Base-by-base conservation (phyloP, 2,113 vertebrate species). In the Trichechus manatus region DNA sequence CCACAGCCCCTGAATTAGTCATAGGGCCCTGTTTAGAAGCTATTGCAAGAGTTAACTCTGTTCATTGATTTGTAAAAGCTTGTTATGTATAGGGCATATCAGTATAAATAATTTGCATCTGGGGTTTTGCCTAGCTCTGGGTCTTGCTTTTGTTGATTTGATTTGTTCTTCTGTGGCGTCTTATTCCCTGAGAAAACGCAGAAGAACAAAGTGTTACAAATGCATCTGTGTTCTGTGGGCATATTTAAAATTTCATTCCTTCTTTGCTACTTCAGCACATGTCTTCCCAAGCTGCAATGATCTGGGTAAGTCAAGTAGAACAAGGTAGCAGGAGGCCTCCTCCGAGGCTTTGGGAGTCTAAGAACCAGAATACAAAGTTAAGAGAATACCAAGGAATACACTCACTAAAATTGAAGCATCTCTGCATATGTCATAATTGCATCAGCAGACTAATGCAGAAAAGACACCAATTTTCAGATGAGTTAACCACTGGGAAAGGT, bases 211-310 rank as follows among this genome's bases (percentile, higher is more conserved):
- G 61, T 47, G 42, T 91, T 82, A 33, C 77, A 94, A 92, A 88
- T 64, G 31, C 19, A n/a, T 95, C 47, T 25, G 42, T 88, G 47
- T 8, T 88, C 56, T 64, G 79, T 36, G 33, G 13, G 36, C 64
- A 77, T 93, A 94, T 91, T 97, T 94, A 95, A 94, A 93, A 90
- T 93, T 90, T 93, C 44, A 95, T 82, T 86, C n/a, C 33, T 82
- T 86, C n/a, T 27, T 94, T 82, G 78, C 17, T 82, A 53, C 47
- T 56, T 84, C 39, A 94, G 89, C 42, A 63, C 31, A 19, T 27
- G 20, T 74, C 61, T 80, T 72, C 92, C 25, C 77, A 19, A 75
- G 31, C 56, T 56, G 27, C n/a, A 92, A 59, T 72, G 72, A 95
- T 81, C 47, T 75, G 74, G 27, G 84, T 82, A 96, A 97, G 89